A percentile compares a stretch with the other conserved stretches of the same genome.
phyloP scores from a whole-genome alignment of 2,113 vertebrate genomes.

The Alligator mississippiensis region DNA sequence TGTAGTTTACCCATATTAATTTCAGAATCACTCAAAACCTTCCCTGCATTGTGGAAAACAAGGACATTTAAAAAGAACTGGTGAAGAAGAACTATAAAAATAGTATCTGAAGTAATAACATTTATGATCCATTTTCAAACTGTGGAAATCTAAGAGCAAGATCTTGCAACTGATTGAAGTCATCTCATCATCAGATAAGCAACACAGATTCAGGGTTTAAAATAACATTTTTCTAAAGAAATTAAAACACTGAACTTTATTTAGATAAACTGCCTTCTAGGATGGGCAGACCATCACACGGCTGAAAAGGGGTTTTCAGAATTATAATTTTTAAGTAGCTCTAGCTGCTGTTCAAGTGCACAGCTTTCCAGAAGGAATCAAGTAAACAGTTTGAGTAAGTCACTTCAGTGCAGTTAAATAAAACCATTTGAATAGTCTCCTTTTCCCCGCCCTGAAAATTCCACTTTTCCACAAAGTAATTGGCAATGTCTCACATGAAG shows the following conservation, averaged over 20 bases:
- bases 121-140: conserved; percentile 6
- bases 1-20: conserved; percentile 29
- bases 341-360: background rate
- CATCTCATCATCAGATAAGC: background rate
- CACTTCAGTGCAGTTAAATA: background rate
- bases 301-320: background rate
- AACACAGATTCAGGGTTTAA: background rate
- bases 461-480: background rate
- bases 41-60: background rate
- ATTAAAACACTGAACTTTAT: background rate
- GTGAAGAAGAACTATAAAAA: background rate
- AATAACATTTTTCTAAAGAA: background rate
- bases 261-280: background rate
- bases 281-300: background rate
- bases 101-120: background rate
- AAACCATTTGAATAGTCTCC: rapidly evolving
- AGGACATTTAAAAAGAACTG: too few species aligned
- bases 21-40: background rate
- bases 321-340: background rate
- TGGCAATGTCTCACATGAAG: background rate
- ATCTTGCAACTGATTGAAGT: background rate
- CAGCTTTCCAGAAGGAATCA: background rate
- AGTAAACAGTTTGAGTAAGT: background rate
- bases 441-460: background rate
- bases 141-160: background rate